These are phyloP conservation scores for Calephelis virginiensis DNA, from an alignment of 1,140 invertebrate species.

Conservation along the genomic window DNA sequence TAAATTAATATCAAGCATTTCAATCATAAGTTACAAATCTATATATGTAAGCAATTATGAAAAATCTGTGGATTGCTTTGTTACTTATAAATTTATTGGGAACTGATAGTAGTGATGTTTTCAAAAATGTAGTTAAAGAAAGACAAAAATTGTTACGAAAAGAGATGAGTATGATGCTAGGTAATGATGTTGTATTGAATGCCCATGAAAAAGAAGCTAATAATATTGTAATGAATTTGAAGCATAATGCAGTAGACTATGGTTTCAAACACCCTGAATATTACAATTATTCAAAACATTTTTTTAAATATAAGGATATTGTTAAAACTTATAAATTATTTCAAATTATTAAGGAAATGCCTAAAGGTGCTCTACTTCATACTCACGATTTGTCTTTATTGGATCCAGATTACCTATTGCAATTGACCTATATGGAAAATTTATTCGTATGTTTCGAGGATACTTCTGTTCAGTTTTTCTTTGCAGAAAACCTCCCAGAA, in stretches of 20 bases:
- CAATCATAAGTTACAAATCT: too few species aligned
- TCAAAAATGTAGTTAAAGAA: constrained; percentile 40
- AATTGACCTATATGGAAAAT: constrained; percentile 83
- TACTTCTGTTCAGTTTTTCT: constrained; percentile 40
- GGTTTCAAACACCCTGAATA: constrained; percentile 48
- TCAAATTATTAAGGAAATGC: constrained; percentile 83
- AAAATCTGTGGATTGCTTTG: constrained; percentile 33
- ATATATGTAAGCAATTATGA: too few species aligned
- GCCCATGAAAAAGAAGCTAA: constrained; percentile 81
- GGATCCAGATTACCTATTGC: constrained; percentile 83
- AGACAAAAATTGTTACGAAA: constrained; percentile 51
- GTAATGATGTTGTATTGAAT: constrained; percentile 52
- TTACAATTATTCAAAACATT: constrained; percentile 84
- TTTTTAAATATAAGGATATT: constrained; percentile 67
- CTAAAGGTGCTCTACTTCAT: constrained; percentile 86
- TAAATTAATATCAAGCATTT: too few species aligned
- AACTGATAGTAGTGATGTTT: constrained; percentile 28
- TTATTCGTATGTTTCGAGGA: constrained; percentile 82
- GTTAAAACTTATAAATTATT: constrained; percentile 85
- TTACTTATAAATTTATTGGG: constrained; percentile 31
- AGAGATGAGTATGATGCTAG: constrained; percentile 50
- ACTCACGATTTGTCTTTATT: constrained; percentile 83
- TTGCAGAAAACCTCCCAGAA: constrained; percentile 58
- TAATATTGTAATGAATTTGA: constrained; percentile 30
- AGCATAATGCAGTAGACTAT: too few species aligned